Evolutionary conservation across 1,140 invertebrate genomes (phyloP), one percentile per base, ranked within the genome.

Genomic region (Nymphalis io): DNA sequence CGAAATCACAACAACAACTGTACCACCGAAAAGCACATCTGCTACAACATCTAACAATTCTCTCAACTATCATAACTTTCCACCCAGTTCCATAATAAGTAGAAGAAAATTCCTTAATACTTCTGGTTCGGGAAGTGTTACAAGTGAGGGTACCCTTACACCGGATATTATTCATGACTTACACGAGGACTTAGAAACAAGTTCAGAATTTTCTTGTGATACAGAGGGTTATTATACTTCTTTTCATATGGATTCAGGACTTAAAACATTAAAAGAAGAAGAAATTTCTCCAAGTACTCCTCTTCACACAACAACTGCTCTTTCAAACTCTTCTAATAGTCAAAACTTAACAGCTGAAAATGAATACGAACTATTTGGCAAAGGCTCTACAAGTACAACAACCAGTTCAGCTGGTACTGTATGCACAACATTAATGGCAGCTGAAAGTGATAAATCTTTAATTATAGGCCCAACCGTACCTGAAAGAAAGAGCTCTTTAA

Each of bases 201-300:
- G 96, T 79, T 98, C 97, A 0, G 96, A 97, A 53, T 98, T 98
- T 89, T 98, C 97, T 5, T 97, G 98, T 80, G 98, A 99, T 84
- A 98, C 98, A 13, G 98, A 99, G 89, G 98, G 98, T 12, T 99
- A 99, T 87, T 99, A 98, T 87, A 99, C 98, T 0, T 98, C 97
- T 12, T 99, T 99, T 92, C 97, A 99, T 85, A 95, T 98, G 93
- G 98, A 99, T 88, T 98, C 97, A 64, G 98, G 98, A 1, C 87
- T 99, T 51, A 97, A 97, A 85, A 96, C 96, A 0, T 87, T 96
- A 15, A 95, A 96, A 84, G 96, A 97, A 86, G 96, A 97, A 89
- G 96, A 96, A 83, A 70, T 91, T 42, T 84, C 91, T 21, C 94
- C 94, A 0, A 90, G 93, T 59, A 94, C 94, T 4, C 94, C 94